phyloP scores from a whole-genome alignment of 2,888 invertebrate species.

The Pterostichus madidus region DNA sequence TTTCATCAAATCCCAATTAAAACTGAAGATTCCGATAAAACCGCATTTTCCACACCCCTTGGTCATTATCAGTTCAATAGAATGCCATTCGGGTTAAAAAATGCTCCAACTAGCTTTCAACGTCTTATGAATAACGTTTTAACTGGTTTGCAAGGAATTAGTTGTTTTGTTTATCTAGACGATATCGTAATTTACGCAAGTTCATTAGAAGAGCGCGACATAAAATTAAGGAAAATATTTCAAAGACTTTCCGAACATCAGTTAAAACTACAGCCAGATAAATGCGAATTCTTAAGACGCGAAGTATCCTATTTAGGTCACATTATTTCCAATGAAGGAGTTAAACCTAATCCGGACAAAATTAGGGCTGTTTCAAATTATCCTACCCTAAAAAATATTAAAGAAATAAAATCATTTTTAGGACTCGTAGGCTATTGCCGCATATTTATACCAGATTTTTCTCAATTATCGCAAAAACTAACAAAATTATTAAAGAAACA shows the following conservation, averaged over 20 bases:
- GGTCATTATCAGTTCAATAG: constrained; percentile 70
- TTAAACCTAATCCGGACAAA: constrained; percentile 69
- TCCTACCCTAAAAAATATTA: constrained; percentile 67
- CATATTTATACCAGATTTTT: constrained; percentile 67
- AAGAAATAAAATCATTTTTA: constrained; percentile 65
- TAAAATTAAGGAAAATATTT: constrained; percentile 67
- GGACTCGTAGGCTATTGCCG: constrained; percentile 66
- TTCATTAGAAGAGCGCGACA: constrained; percentile 70
- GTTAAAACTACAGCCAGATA: constrained; percentile 69
- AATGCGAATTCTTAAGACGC: constrained; percentile 69
- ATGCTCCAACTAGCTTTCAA: constrained; percentile 71
- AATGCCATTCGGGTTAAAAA: constrained; percentile 71
- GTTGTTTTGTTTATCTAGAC: constrained; percentile 73
- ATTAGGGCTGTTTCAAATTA: constrained; percentile 68
- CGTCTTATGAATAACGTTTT: constrained; percentile 72
- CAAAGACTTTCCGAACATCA: constrained; percentile 43
- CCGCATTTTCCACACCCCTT: constrained; percentile 69
- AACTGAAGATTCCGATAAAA: constrained; percentile 67
- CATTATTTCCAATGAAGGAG: constrained; percentile 68
- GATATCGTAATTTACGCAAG: constrained; percentile 72
- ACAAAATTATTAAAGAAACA: constrained; percentile 61
- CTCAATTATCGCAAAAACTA: constrained; percentile 62
- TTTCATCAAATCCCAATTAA: constrained; percentile 64
- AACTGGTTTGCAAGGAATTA: constrained; percentile 69
- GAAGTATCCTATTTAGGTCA: constrained; percentile 68